Base-by-base conservation (phyloP, 1,140 invertebrate genomes). In the Asobara japonica region DNA sequence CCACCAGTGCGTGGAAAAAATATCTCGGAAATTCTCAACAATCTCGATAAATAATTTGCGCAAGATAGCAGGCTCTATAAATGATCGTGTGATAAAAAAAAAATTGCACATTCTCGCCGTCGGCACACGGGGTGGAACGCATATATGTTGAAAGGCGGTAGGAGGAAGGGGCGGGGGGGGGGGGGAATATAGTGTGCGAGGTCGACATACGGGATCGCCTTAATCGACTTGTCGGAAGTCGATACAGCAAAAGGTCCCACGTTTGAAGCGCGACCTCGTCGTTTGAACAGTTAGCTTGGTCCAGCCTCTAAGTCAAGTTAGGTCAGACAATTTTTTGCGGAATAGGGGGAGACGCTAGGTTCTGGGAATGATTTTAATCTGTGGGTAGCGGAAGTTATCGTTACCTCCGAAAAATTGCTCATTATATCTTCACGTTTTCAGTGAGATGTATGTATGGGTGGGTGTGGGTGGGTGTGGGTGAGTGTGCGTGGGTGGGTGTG, bases 191-290 rank as follows among this genome's bases (percentile, higher is more conserved):
- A 66, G 36, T 66, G 41, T 64, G 65, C 69, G 69, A 71, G 69
- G 69, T 71, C 69, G 69, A 71, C 62, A 71, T 71, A 71, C 69
- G 69, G 69, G 69, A 71, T 71, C 69, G 69, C 69, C 69, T 71
- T 71, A 71, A 71, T 71, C 69, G 69, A 71, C 69, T 71, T 71
- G 69, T 71, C 69, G 69, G 69, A 71, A 71, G 69, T 71, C 69
- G 62, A 71, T 71, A 71, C 62, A 62, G 69, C 69, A 45, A 71
- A 65, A 71, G 69, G 69, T 71, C 69, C 61, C 69, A 71, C 69
- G 69, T 71, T 71, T 71, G 69, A 71, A 64, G 62, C 38, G 69
- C 69, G 62, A 71, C 69, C 69, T 71, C 69, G 69, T 60, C 60
- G 61, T 65, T 48, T 41, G 25, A 56, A 56, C 51, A 56, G 51